Percentiles rank a stretch among this genome's conserved stretches.
phyloP scores from a whole-genome alignment of 2,888 invertebrate genomes.

The Philereme vetulata region DNA sequence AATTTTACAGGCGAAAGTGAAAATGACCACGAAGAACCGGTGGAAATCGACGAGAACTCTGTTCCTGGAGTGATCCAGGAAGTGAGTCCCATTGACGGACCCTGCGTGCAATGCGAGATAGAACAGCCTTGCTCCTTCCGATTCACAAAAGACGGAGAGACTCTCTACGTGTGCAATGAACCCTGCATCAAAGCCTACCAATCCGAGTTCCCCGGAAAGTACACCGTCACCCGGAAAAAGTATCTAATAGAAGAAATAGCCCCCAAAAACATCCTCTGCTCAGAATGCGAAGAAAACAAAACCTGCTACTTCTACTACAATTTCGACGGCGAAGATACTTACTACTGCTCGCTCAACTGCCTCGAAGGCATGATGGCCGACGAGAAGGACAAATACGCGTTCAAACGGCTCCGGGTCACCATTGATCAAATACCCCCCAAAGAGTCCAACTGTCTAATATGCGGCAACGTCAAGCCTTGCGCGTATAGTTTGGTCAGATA shows the following conservation, averaged over 20 bases:
- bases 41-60: slow-evolving; percentile 59
- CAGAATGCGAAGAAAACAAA: slow-evolving; percentile 74
- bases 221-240: slow-evolving; percentile 59
- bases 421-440: slow-evolving; percentile 64
- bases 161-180: slow-evolving; percentile 72
- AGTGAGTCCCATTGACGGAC: slow-evolving; percentile 58
- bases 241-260: slow-evolving; percentile 71
- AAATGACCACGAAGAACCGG: slow-evolving; percentile 77
- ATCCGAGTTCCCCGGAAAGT: slow-evolving; percentile 61
- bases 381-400: slow-evolving; percentile 81
- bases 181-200: slow-evolving; percentile 77
- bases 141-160: slow-evolving; percentile 58
- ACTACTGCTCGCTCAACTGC: slow-evolving; percentile 82
- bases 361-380: slow-evolving; percentile 80
- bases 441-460: slow-evolving; percentile 73
- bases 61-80: slow-evolving; percentile 69
- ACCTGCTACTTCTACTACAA: slow-evolving; percentile 75
- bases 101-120: slow-evolving; percentile 75
- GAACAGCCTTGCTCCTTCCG: slow-evolving; percentile 62
- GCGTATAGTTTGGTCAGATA: slow-evolving; percentile 77
- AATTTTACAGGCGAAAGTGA: slow-evolving; percentile 73
- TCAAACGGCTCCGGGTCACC: slow-evolving; percentile 78
- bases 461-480: slow-evolving; percentile 76
- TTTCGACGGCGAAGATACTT: slow-evolving; percentile 72
- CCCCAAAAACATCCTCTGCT: slow-evolving; percentile 59